phyloP scores from a whole-genome alignment of 2,888 invertebrate genomes.

The Ischnus inquisitorius region DNA sequence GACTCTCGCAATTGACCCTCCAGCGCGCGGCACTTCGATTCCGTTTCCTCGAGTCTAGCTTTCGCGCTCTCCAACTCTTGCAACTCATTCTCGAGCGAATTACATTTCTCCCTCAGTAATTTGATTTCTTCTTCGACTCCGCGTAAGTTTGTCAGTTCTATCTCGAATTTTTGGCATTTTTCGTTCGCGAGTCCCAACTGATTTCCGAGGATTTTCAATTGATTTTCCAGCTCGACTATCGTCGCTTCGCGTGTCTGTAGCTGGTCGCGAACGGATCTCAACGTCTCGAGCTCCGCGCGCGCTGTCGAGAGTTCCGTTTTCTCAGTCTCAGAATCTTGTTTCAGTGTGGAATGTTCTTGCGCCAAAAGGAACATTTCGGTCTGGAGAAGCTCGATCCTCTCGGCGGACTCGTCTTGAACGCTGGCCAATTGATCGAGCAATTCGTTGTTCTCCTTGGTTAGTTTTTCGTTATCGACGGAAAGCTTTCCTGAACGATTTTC shows the following conservation, averaged over 20 bases:
- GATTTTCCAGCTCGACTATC: constrained; percentile 75
- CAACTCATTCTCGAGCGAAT: constrained; percentile 70
- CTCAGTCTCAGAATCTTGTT: constrained; percentile 68
- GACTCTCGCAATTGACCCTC: constrained; percentile 25
- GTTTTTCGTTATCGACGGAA: constrained; percentile 74
- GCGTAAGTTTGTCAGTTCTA: constrained; percentile 10
- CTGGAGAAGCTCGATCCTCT: constrained; percentile 81
- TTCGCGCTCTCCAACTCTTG: not conserved
- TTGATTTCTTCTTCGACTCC: constrained; percentile 37
- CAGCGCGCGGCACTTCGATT: constrained; percentile 45
- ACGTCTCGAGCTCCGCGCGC: constrained; percentile 69
- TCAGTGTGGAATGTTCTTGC: constrained; percentile 79
- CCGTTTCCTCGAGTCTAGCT: constrained; percentile 48
- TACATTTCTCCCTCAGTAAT: constrained; percentile 37
- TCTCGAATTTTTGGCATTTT: constrained; percentile 4
- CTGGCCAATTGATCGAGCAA: constrained; percentile 79
- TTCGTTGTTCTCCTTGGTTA: constrained; percentile 77
- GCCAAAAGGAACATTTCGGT: constrained; percentile 80
- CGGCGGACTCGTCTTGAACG: constrained; percentile 80
- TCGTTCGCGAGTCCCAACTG: not conserved
- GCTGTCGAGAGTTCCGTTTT: constrained; percentile 58
- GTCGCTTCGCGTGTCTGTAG: constrained; percentile 73
- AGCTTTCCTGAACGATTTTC: constrained; percentile 71
- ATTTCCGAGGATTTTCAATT: constrained; percentile 60
- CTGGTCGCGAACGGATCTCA: constrained; percentile 83